A percentile compares a stretch with the other conserved stretches of the same genome.
Evolutionary conservation across 2,113 vertebrate species (phyloP).

Genomic region (Galeopterus variegatus): DNA sequence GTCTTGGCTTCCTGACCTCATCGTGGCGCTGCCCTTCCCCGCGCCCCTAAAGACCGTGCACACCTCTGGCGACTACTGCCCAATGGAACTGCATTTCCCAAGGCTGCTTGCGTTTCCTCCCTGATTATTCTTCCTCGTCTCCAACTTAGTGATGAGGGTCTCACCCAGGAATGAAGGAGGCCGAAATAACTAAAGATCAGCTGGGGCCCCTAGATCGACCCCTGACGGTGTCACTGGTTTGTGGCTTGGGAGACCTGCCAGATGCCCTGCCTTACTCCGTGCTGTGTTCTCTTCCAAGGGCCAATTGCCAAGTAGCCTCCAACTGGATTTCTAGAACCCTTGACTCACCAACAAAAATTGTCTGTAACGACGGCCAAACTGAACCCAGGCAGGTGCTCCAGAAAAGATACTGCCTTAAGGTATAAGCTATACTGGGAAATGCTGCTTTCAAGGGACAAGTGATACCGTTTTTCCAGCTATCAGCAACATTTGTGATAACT

Average conservation of each 20-base stretch:
- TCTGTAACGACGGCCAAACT: neutral
- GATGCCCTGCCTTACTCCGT: neutral
- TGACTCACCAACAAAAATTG: neutral
- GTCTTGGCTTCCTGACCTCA: neutral
- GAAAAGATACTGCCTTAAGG: neutral
- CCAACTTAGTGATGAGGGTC: neutral
- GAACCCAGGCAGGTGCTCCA: neutral
- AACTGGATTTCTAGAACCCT: neutral
- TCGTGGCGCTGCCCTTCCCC: fast-evolving
- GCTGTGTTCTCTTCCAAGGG: neutral
- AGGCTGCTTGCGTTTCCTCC: neutral
- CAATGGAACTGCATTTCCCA: neutral
- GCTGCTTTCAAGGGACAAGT: neutral
- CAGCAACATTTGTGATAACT: neutral
- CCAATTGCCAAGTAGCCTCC: neutral
- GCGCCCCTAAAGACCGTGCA: neutral
- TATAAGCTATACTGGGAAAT: neutral
- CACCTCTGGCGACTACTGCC: neutral
- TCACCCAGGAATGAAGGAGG: neutral
- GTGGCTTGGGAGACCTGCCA: neutral
- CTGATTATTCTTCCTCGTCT: neutral
- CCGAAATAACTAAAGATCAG: neutral
- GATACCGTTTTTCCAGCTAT: neutral
- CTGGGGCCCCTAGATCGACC: neutral
- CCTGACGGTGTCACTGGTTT: neutral